A percentile compares a stretch with the other conserved stretches of the same genome.
These are phyloP conservation scores for Cephus pygmeus DNA, from an alignment of 2,888 invertebrate genomes.

Conservation along the genomic window DNA sequence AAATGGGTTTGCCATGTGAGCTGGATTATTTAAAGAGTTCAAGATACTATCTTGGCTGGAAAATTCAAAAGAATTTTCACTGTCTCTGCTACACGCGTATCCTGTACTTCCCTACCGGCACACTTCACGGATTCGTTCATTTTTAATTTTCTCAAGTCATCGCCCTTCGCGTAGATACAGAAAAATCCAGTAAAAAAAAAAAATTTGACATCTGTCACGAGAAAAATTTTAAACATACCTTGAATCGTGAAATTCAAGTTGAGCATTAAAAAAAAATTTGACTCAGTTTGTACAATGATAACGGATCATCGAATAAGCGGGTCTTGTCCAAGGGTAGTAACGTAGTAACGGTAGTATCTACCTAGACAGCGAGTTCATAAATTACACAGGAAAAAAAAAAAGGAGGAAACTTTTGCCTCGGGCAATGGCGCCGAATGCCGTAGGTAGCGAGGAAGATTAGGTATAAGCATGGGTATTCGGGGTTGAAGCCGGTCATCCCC, in stretches of 20 bases:
- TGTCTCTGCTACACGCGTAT: background rate
- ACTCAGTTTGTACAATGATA: too few species aligned
- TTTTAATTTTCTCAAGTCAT: conserved; percentile 11
- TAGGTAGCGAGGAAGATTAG: background rate
- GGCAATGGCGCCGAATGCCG: background rate
- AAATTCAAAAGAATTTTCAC: conserved; percentile 19
- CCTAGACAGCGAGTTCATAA: too few species aligned
- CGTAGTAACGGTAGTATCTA: too few species aligned
- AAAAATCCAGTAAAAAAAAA: too few species aligned
- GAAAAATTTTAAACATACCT: too few species aligned
- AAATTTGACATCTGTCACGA: too few species aligned
- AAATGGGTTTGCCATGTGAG: conserved; percentile 26
- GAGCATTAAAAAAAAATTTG: too few species aligned
- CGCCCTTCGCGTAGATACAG: too few species aligned
- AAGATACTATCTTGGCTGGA: conserved; percentile 19
- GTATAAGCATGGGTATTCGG: background rate
- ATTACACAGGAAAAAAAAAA: background rate
- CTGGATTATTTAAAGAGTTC: conserved; percentile 29
- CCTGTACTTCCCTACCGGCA: background rate
- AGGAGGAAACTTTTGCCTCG: background rate
- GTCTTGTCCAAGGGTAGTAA: too few species aligned
- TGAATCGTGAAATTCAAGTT: too few species aligned
- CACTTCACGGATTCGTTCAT: conserved; percentile 24
- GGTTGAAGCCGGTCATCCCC: conserved; percentile 39
- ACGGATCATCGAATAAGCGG: too few species aligned